These are phyloP conservation scores for Physocephala rufipes DNA, from an alignment of 2,888 invertebrate species.

Conservation along the genomic window DNA sequence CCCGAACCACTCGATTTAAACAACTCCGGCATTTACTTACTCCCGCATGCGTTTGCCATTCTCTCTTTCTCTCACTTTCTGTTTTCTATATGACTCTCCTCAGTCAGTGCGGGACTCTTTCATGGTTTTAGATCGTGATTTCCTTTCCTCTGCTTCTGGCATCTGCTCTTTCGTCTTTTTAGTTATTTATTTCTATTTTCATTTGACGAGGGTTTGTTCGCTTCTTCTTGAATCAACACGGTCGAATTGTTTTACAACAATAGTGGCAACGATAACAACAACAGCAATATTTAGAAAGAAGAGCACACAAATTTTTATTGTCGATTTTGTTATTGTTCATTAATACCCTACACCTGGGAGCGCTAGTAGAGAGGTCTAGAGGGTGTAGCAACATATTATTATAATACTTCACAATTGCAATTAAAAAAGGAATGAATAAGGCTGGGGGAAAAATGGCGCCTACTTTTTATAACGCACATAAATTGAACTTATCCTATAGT, in stretches of 20 bases:
- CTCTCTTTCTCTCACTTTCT: not conserved
- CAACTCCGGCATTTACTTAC: not conserved
- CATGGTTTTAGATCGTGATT: not conserved
- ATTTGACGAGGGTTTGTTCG: not conserved
- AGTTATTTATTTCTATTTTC: not conserved
- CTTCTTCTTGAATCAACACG: not conserved
- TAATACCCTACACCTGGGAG: no score
- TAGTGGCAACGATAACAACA: slow-evolving; percentile 40
- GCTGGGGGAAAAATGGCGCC: no score
- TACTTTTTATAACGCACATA: no score
- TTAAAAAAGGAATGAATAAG: no score
- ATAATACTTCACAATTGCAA: no score
- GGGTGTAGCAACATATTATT: no score
- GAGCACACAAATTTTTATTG: slow-evolving; percentile 5
- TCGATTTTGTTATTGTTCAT: not conserved
- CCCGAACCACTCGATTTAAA: not conserved
- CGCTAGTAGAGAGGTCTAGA: no score
- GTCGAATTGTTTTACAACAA: slow-evolving; percentile 6
- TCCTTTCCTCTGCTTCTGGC: not conserved
- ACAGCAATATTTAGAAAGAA: slow-evolving; percentile 35
- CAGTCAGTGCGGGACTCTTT: no score
- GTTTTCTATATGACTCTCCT: no score
- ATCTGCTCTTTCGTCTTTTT: slow-evolving; percentile 2
- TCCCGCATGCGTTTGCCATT: not conserved
- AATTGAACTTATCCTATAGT: no score